phyloP scores from a whole-genome alignment of 2,113 vertebrate species.

The Tympanuchus pallidicinctus region DNA sequence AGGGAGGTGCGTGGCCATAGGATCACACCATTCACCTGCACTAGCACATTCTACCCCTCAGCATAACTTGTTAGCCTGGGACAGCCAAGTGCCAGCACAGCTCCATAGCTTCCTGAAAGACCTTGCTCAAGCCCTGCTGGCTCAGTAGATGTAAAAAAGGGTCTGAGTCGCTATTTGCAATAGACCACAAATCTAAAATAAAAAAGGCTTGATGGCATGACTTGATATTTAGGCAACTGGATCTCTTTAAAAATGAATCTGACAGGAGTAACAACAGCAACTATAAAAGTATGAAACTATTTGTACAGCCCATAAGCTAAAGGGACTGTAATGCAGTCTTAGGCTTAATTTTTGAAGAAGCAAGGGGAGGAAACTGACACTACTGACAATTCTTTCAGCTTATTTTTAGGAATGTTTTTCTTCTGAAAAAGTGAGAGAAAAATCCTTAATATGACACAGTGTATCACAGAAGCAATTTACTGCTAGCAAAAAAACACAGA shows the following conservation, averaged over 20 bases:
- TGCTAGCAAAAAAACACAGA: background rate
- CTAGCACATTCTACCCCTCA: background rate
- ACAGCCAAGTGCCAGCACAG: background rate
- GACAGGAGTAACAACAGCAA: background rate
- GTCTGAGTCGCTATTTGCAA: fast-evolving
- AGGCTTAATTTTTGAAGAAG: background rate
- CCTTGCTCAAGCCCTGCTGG: background rate
- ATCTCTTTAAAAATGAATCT: background rate
- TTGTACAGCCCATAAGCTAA: background rate
- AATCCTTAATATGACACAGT: background rate
- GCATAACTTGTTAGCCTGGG: fast-evolving
- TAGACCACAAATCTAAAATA: background rate
- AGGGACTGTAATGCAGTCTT: background rate
- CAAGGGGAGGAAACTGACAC: background rate
- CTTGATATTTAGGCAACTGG: background rate
- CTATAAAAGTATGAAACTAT: background rate
- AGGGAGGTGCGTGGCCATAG: background rate
- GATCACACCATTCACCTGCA: fast-evolving
- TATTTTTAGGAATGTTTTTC: slow-evolving; percentile 29
- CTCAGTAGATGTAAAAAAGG: background rate
- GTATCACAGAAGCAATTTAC: background rate
- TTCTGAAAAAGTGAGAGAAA: background rate
- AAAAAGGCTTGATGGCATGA: background rate
- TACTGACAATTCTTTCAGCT: background rate
- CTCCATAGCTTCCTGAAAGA: background rate